phyloP scores from a whole-genome alignment of 2,888 invertebrate genomes.

The Troilus luridus region DNA sequence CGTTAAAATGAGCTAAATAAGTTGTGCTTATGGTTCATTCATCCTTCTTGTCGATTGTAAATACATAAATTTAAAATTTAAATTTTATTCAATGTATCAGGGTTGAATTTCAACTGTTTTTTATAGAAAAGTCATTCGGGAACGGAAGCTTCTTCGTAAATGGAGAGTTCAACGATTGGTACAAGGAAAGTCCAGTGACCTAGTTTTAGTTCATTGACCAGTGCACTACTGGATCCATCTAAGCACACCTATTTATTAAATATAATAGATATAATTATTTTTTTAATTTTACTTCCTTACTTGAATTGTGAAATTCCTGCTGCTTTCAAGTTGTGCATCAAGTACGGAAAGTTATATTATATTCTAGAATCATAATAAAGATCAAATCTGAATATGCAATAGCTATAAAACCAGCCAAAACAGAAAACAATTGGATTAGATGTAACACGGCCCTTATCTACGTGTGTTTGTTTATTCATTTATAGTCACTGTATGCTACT shows the following conservation, averaged over 20 bases:
- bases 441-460: too few species aligned
- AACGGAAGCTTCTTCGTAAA: not conserved
- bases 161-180: not conserved
- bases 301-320: too few species aligned
- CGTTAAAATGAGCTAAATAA: not conserved
- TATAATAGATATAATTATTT: not conserved
- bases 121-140: not conserved
- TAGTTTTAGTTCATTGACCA: slow-evolving; percentile 2
- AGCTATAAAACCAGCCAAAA: too few species aligned
- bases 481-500: too few species aligned
- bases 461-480: too few species aligned
- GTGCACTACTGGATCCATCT: not conserved
- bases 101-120: too few species aligned
- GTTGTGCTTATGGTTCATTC: not conserved
- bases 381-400: too few species aligned
- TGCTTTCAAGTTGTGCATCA: too few species aligned
- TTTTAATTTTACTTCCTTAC: too few species aligned
- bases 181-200: not conserved
- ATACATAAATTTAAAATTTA: not conserved
- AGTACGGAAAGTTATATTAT: too few species aligned
- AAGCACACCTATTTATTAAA: not conserved
- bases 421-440: too few species aligned
- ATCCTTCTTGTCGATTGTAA: not conserved
- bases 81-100: not conserved
- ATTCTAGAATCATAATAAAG: too few species aligned